These are phyloP conservation scores for Acinonyx jubatus DNA, from an alignment of 2,113 vertebrate genomes.

Conservation along the genomic window DNA sequence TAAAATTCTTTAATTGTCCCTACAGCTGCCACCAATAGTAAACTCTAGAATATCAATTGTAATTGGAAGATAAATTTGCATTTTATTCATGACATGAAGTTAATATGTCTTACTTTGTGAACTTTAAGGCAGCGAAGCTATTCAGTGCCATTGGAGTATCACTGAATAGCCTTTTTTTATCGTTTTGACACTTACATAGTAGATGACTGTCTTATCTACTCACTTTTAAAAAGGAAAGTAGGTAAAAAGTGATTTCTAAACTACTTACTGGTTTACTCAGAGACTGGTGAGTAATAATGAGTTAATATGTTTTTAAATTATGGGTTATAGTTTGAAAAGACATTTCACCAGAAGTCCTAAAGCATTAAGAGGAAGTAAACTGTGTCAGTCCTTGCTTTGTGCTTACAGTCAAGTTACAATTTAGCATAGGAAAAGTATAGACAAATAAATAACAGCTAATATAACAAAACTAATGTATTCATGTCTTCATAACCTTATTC, in stretches of 20 bases:
- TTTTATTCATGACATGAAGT: slow-evolving; percentile 29
- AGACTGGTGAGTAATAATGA: background rate
- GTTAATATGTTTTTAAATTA: background rate
- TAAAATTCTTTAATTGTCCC: slow-evolving; percentile 53
- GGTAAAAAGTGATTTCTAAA: slow-evolving; percentile 56
- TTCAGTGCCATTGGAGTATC: background rate
- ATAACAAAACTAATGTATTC: background rate
- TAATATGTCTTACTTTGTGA: slow-evolving; percentile 46
- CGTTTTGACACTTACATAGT: background rate
- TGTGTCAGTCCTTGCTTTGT: background rate
- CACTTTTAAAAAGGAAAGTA: slow-evolving; percentile 53
- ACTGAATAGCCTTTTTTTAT: slow-evolving; percentile 53
- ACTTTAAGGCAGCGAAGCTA: slow-evolving; percentile 28
- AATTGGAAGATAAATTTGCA: slow-evolving; percentile 54
- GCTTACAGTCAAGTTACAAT: background rate
- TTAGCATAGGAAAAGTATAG: background rate
- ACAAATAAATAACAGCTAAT: background rate
- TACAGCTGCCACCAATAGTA: slow-evolving; percentile 47
- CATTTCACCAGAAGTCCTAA: background rate
- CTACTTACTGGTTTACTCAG: slow-evolving; percentile 36
- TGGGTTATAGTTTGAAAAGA: background rate
- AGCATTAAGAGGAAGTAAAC: background rate
- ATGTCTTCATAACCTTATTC: background rate
- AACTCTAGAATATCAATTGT: slow-evolving; percentile 58
- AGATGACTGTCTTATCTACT: background rate